Evolutionary conservation across 2,113 vertebrate species (phyloP).

Genomic region (Laticauda colubrina): DNA sequence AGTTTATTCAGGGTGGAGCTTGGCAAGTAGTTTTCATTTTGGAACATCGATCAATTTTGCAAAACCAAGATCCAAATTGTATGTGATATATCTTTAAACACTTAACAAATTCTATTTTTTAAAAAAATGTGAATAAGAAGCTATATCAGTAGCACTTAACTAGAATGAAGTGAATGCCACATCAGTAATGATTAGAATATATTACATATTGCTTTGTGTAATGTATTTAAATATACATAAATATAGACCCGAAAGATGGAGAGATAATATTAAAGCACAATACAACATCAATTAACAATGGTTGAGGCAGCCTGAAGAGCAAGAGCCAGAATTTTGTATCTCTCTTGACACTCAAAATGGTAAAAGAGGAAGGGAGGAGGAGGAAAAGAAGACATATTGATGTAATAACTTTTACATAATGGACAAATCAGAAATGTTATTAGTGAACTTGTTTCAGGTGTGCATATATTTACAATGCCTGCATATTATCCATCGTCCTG

Average conservation of each 20-base stretch:
- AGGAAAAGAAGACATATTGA: background rate
- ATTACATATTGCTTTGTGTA: background rate
- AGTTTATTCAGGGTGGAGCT: slow-evolving; percentile 54
- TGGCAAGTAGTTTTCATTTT: slow-evolving; percentile 48
- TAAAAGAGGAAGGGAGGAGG: background rate
- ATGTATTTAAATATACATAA: background rate
- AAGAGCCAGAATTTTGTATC: background rate
- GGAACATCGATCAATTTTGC: slow-evolving; percentile 34
- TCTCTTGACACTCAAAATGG: background rate
- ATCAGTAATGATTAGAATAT: background rate
- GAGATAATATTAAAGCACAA: background rate
- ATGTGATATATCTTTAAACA: slow-evolving; percentile 36
- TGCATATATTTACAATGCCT: background rate
- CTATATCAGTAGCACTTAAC: background rate
- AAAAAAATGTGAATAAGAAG: background rate
- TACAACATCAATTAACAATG: background rate
- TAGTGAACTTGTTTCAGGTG: background rate
- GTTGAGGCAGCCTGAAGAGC: background rate
- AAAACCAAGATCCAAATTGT: slow-evolving; percentile 22
- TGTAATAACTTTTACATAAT: background rate
- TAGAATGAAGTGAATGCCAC: background rate
- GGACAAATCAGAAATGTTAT: background rate
- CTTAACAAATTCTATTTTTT: background rate
- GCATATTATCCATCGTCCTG: background rate
- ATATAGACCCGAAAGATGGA: background rate